Evolutionary conservation across 2,888 invertebrate genomes (phyloP).

Genomic region (Pterostichus madidus): DNA sequence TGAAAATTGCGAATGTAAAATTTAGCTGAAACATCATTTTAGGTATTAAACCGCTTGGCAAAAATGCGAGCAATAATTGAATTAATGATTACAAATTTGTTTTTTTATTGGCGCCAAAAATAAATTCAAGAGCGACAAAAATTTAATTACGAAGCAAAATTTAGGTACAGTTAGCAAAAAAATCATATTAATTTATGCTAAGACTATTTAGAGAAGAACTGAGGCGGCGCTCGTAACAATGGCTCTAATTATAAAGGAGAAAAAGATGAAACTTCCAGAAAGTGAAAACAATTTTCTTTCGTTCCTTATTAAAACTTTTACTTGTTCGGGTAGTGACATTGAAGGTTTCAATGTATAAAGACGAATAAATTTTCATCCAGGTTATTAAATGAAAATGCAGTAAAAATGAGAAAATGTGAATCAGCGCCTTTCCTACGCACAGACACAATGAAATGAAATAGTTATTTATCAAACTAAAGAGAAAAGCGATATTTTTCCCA

Average conservation of each 20-base stretch:
- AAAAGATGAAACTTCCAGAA: slow-evolving; percentile 54
- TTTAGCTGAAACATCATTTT: background rate
- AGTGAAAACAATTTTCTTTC: slow-evolving; percentile 61
- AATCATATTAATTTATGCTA: slow-evolving; percentile 63
- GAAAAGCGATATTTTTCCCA: too few species aligned
- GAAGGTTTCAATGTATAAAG: slow-evolving; percentile 18
- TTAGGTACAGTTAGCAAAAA: slow-evolving; percentile 30
- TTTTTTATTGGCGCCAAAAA: slow-evolving; percentile 22
- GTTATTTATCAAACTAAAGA: too few species aligned
- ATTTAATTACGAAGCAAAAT: slow-evolving; percentile 45
- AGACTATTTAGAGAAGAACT: slow-evolving; percentile 53
- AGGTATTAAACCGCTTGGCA: background rate
- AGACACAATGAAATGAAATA: too few species aligned
- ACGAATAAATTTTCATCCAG: slow-evolving; percentile 24
- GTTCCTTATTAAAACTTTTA: slow-evolving; percentile 59
- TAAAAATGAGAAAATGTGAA: too few species aligned
- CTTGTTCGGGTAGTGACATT: slow-evolving; percentile 42
- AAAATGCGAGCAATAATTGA: slow-evolving; percentile 30
- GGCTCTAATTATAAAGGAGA: slow-evolving; percentile 56
- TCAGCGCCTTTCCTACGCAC: too few species aligned
- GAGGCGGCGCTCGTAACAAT: slow-evolving; percentile 49
- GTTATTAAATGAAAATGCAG: background rate
- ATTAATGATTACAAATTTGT: slow-evolving; percentile 28
- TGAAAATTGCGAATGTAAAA: too few species aligned
- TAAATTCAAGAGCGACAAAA: slow-evolving; percentile 33